phyloP scores from a whole-genome alignment of 1,140 invertebrate species.

The Acromyrmex echinatior region DNA sequence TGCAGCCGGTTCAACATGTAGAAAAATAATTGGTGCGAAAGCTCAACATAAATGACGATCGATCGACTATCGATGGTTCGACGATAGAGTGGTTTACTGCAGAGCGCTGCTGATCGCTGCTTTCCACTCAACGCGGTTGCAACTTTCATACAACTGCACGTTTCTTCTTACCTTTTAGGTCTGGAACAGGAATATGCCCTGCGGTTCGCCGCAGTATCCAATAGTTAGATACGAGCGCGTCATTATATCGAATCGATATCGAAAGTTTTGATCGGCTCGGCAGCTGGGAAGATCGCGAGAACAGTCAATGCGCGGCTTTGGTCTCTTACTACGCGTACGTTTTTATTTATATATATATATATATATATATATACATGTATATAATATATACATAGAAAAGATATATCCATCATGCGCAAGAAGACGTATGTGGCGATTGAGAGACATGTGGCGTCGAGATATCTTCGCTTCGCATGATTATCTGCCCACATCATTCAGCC shows the following conservation, averaged over 20 bases:
- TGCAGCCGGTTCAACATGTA: not conserved
- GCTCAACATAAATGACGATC: constrained; percentile 32
- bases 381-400: constrained; percentile 17
- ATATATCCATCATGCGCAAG: constrained; percentile 29
- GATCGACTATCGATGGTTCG: constrained; percentile 5
- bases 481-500: constrained; percentile 70
- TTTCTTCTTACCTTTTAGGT: constrained; percentile 73
- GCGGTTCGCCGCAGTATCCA: constrained; percentile 80
- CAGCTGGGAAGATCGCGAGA: constrained; percentile 73
- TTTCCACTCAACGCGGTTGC: constrained; percentile 64
- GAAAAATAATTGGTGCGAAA: constrained; percentile 31
- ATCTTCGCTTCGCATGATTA: constrained; percentile 69
- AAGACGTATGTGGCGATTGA: constrained; percentile 51
- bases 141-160: constrained; percentile 65
- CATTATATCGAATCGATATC: constrained; percentile 80
- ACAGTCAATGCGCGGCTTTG: constrained; percentile 21
- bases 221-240: constrained; percentile 76
- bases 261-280: constrained; percentile 77
- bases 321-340: not conserved
- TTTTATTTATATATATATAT: not conserved
- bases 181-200: constrained; percentile 59
- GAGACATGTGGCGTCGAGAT: constrained; percentile 66
- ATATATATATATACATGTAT: constrained; percentile 1
- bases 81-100: constrained; percentile 19
- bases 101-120: constrained; percentile 50